Evolutionary conservation across 2,113 vertebrate species (phyloP).

Genomic region (Centropristis striata): DNA sequence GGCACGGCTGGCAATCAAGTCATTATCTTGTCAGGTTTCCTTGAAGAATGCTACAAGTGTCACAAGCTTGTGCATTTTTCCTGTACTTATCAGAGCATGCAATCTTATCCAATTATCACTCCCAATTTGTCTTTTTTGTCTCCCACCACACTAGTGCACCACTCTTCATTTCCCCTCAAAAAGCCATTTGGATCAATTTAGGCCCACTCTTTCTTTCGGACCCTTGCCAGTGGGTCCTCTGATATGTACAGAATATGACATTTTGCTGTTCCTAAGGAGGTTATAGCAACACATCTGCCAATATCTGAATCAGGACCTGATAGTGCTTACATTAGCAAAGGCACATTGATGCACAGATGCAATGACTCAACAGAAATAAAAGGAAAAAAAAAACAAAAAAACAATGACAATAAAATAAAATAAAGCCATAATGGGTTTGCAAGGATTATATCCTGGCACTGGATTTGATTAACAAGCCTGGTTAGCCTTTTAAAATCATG

Average conservation of each 20-base stretch:
- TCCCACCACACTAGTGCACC: constrained; percentile 86
- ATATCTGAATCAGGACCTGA: constrained; percentile 42
- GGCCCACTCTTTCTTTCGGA: constrained; percentile 67
- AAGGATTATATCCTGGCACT: constrained; percentile 29
- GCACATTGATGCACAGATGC: constrained; percentile 57
- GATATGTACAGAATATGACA: constrained; percentile 83
- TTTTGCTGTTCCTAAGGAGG: constrained; percentile 38
- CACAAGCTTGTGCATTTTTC: constrained; percentile 79
- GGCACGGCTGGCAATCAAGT: constrained; percentile 79
- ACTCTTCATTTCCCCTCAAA: constrained; percentile 78
- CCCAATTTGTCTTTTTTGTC: constrained; percentile 78
- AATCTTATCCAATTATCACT: constrained; percentile 80
- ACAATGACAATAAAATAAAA: constrained; percentile 22
- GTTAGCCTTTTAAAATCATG: constrained; percentile 46
- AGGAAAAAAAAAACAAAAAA: background rate
- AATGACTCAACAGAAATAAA: constrained; percentile 47
- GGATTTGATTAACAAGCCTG: constrained; percentile 33
- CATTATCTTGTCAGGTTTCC: constrained; percentile 81
- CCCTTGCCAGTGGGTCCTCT: constrained; percentile 81
- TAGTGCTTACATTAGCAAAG: constrained; percentile 45
- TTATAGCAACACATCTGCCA: constrained; percentile 42
- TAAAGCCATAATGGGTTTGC: constrained; percentile 15
- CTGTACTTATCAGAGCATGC: constrained; percentile 87
- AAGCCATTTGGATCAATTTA: constrained; percentile 79
- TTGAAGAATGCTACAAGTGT: constrained; percentile 87